These are phyloP conservation scores for Tridacna crocea DNA, from an alignment of 2,888 invertebrate genomes.

Conservation along the genomic window DNA sequence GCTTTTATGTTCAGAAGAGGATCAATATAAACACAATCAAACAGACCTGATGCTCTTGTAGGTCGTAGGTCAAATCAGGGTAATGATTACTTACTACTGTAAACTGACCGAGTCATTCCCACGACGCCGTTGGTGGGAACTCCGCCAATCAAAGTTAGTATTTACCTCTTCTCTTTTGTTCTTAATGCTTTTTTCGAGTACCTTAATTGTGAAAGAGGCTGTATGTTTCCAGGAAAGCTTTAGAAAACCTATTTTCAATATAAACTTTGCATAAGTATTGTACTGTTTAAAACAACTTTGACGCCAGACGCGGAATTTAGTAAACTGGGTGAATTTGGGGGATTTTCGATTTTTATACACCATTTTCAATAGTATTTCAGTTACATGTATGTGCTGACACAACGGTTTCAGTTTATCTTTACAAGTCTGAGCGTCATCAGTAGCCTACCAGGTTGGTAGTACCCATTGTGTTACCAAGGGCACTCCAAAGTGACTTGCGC, in stretches of 20 bases:
- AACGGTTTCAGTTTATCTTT: too few species aligned
- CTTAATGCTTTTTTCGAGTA: background rate
- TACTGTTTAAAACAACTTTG: background rate
- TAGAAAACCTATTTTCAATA: background rate
- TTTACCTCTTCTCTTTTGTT: background rate
- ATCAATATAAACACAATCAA: background rate
- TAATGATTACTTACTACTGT: conserved; percentile 8
- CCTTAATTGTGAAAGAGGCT: background rate
- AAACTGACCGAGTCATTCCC: conserved; percentile 18
- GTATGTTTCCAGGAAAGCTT: background rate
- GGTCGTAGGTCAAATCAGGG: conserved; percentile 8
- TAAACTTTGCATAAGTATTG: background rate
- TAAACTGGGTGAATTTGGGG: too few species aligned
- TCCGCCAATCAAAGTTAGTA: background rate
- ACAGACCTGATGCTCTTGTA: background rate
- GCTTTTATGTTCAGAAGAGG: too few species aligned
- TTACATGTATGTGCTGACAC: too few species aligned
- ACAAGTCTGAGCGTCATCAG: too few species aligned
- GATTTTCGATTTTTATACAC: background rate
- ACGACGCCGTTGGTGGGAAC: conserved; percentile 5
- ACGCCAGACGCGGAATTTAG: background rate
- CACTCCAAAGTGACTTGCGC: too few species aligned
- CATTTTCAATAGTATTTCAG: too few species aligned
- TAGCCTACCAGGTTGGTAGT: too few species aligned
- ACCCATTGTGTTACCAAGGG: too few species aligned